Base-by-base conservation (phyloP, 2,113 vertebrate genomes). In the Leptocoma aspasia region DNA sequence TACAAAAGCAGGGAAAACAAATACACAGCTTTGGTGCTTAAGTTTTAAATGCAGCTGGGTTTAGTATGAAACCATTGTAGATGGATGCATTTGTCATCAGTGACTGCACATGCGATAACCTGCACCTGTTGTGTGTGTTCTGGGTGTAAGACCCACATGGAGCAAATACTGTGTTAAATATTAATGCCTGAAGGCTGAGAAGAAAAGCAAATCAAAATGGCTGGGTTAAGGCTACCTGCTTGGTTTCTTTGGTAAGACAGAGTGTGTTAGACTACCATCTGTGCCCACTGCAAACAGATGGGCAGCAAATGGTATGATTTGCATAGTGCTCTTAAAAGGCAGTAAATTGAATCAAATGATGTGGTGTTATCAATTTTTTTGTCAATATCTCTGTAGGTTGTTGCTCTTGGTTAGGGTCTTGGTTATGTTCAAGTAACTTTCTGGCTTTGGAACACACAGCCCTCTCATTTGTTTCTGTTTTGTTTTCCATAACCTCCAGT, bases 141-240 rank as follows among this genome's bases (percentile, higher is more conserved):
- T 59, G 56, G 31, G 18, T 81, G 35, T 63, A 42, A 39, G 56
- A 27, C 64, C 63, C 15, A 30, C n/a, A 4, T 3, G 21, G 30
- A 87, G 44, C 73, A 91, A 84, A 89, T 64, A 78, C 21, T 79
- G 10, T 66, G 65, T 89, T 86, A 66, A 87, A 70, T 50, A 86
- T 61, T 89, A 77, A 61, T 86, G n/a, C 56, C 54, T 66, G 50
- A 73, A 89, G 68, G 45, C 53, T 83, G 63, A 78, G 42, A 56
- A 73, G 5, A 26, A 68, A 56, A 78, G 7, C 57, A 56, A 31
- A 57, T n/a, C 7, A 47, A 86, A 86, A 68, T 65, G 64, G 13
- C 88, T 45, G 60, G 77, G 35, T 72, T 69, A 49, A 65, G 54
- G 45, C 45, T 77, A 82, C 71, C 70, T 90, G 35, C 50, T 57